Evolutionary conservation across 1,140 invertebrate genomes (phyloP).

Genomic region (Rhizoglyphus robini): DNA sequence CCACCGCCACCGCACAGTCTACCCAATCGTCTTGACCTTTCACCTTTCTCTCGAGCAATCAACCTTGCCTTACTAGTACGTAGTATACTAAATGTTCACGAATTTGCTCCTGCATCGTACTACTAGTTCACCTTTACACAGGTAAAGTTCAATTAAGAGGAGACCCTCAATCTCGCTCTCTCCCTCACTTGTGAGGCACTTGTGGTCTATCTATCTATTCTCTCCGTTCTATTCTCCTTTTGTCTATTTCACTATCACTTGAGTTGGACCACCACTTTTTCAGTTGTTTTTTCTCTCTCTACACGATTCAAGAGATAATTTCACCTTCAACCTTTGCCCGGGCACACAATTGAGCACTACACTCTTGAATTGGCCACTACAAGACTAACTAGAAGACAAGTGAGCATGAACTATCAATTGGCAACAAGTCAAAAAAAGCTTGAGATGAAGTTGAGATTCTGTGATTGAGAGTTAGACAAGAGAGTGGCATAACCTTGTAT

Average conservation of each 20-base stretch:
- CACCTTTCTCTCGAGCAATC: not conserved
- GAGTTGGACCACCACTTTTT: not conserved
- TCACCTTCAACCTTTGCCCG: not conserved
- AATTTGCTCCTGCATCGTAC: not conserved
- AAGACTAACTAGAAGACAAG: too few species aligned
- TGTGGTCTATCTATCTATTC: too few species aligned
- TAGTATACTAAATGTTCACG: not conserved
- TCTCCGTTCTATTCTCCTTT: not conserved
- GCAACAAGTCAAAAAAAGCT: too few species aligned
- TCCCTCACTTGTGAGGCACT: not conserved
- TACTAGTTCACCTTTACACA: not conserved
- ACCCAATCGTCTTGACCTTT: not conserved
- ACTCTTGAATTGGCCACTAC: too few species aligned
- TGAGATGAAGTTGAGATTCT: too few species aligned
- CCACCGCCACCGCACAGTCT: not conserved
- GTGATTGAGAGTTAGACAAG: too few species aligned
- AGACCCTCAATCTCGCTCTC: not conserved
- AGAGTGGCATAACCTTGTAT: too few species aligned
- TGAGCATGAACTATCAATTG: too few species aligned
- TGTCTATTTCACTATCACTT: not conserved
- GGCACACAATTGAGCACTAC: too few species aligned
- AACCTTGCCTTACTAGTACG: not conserved
- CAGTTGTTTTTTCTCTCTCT: not conserved
- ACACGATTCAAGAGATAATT: not conserved
- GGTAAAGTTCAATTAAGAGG: not conserved